Conservation (phyloP, 23 tunicate genomes). For the Ascidia mentula region DNA sequence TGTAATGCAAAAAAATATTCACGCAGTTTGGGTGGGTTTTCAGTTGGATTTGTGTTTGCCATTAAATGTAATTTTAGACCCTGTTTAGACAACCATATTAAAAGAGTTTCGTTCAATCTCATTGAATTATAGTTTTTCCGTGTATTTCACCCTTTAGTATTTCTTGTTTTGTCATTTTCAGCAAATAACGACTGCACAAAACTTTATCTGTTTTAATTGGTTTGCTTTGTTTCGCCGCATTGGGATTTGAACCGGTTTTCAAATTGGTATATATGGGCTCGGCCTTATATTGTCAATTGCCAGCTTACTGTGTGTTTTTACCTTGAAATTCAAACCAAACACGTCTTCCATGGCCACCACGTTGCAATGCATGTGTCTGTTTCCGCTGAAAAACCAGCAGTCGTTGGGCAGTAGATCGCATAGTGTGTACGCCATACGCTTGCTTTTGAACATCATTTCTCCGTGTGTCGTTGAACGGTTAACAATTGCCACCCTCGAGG, state of each 20-base stretch:
- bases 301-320: no score
- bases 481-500: conserved; percentile 2
- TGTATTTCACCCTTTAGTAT: not conserved
- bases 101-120: no score
- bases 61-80: no score
- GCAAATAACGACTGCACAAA: not conserved
- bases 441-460: not conserved
- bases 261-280: no score
- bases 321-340: conserved; percentile 13
- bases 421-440: not conserved
- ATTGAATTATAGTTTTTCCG: no score
- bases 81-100: no score
- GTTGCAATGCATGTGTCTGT: not conserved
- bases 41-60: no score
- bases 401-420: not conserved
- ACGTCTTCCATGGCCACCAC: conserved; percentile 12
- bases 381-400: not conserved
- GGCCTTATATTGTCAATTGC: no score
- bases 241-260: no score
- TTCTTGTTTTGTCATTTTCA: not conserved
- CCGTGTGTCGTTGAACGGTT: conserved; percentile 2
- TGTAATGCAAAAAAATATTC: no score
- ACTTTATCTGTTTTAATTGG: not conserved
- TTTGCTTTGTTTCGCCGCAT: no score
- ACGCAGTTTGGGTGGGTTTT: no score